These are phyloP conservation scores for Vulpes ferrilata DNA, from an alignment of 2,113 vertebrate genomes.

Conservation along the genomic window DNA sequence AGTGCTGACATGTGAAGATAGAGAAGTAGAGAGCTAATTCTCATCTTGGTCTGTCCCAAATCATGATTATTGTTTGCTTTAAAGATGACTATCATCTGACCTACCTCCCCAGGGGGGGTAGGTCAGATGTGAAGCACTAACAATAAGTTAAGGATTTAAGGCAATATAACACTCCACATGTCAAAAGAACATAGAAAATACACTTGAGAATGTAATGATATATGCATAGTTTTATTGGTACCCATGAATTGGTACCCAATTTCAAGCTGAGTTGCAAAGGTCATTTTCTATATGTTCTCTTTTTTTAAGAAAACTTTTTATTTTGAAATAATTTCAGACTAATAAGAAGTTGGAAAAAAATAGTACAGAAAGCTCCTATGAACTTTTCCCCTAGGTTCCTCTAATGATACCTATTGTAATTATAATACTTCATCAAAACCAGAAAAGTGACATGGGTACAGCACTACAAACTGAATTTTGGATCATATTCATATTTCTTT, in stretches of 20 bases:
- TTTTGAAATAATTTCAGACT: background rate
- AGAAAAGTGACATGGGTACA: background rate
- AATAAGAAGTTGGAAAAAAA: background rate
- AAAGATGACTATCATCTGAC: conserved; percentile 53
- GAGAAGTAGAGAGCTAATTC: conserved; percentile 84
- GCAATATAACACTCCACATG: conserved; percentile 62
- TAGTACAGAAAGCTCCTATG: background rate
- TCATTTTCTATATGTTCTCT: conserved; percentile 48
- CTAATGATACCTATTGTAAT: background rate
- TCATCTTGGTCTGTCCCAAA: conserved; percentile 77
- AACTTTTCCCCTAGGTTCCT: background rate
- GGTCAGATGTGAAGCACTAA: conserved; percentile 61
- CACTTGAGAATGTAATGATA: conserved; percentile 67
- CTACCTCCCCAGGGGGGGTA: background rate
- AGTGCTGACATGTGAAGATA: conserved; percentile 86
- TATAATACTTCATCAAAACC: background rate
- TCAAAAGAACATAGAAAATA: conserved; percentile 48
- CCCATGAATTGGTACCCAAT: background rate
- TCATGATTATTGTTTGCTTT: conserved; percentile 80
- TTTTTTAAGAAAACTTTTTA: background rate
- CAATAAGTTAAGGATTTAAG: conserved; percentile 71
- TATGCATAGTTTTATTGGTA: conserved; percentile 58
- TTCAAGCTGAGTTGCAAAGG: conserved; percentile 53
- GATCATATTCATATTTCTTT: background rate
- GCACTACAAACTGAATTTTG: background rate